A percentile compares a stretch with the other conserved stretches of the same genome.
phyloP scores from a whole-genome alignment of 2,888 invertebrate species.

The Thecophora atra region DNA sequence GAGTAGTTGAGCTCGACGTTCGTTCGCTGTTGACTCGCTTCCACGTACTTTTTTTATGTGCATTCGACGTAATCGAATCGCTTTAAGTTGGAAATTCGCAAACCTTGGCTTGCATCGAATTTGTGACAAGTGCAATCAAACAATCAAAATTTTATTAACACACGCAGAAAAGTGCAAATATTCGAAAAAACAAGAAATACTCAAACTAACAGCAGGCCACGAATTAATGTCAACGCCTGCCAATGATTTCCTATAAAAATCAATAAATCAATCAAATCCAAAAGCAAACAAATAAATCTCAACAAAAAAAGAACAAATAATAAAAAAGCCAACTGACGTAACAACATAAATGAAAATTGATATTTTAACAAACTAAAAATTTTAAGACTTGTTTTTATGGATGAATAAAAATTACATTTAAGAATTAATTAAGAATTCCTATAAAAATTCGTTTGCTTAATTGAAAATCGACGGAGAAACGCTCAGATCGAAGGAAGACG shows the following conservation, averaged over 20 bases:
- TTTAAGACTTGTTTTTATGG: conserved; percentile 23
- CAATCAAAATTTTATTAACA: not conserved
- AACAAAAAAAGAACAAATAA: no score
- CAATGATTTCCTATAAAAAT: conserved; percentile 30
- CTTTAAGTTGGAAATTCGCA: conserved; percentile 53
- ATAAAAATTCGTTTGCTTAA: not conserved
- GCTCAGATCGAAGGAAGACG: conserved; percentile 23
- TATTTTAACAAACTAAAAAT: conserved; percentile 30
- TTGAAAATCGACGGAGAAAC: not conserved
- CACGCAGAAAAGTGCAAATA: not conserved
- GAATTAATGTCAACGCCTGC: conserved; percentile 11
- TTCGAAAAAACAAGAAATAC: not conserved
- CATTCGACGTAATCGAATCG: conserved; percentile 28
- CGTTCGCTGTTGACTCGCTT: conserved; percentile 33
- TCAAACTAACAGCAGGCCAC: not conserved
- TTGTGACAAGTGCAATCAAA: conserved; percentile 40
- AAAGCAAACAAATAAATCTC: not conserved
- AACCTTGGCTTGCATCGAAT: conserved; percentile 63
- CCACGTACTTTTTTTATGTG: no score
- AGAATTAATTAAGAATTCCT: not conserved
- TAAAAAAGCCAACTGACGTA: no score
- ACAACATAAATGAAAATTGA: no score
- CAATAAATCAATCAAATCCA: conserved; percentile 2
- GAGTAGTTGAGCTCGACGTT: conserved; percentile 60
- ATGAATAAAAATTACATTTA: conserved; percentile 17